phyloP scores from a whole-genome alignment of 2,113 vertebrate species.

The Grallaria varia region DNA sequence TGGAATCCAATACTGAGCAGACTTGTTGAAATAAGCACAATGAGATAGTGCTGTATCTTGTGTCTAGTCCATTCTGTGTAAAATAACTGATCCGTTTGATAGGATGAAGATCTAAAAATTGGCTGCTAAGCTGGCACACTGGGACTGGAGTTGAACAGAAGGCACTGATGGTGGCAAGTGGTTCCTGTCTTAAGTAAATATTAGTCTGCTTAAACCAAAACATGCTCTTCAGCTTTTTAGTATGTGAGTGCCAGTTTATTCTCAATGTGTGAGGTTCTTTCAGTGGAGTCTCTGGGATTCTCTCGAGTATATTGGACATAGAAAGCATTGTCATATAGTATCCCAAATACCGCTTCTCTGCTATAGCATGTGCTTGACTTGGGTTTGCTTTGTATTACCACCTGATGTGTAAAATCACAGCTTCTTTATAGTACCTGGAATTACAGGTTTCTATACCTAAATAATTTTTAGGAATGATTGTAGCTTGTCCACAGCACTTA shows the following conservation, averaged over 20 bases:
- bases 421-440: not conserved
- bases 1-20: not conserved
- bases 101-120: not conserved
- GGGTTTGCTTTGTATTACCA: not conserved
- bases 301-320: not conserved
- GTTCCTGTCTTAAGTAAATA: not conserved
- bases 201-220: not conserved
- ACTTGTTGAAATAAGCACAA: not conserved
- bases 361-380: not conserved
- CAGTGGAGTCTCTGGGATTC: not conserved
- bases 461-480: not conserved
- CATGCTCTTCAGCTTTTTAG: not conserved
- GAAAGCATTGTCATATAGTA: not conserved
- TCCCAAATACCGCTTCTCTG: not conserved
- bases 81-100: not conserved
- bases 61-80: not conserved
- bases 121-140: not conserved
- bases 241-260: not conserved
- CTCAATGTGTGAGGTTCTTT: not conserved
- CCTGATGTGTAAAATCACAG: not conserved
- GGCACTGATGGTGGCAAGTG: not conserved
- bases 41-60: not conserved
- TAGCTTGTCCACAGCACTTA: not conserved
- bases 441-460: not conserved
- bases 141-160: not conserved